Percentiles rank a stretch among this genome's conserved stretches.
These are phyloP conservation scores for Dermolepida albohirtum DNA, from an alignment of 2,888 invertebrate species.

Conservation along the genomic window DNA sequence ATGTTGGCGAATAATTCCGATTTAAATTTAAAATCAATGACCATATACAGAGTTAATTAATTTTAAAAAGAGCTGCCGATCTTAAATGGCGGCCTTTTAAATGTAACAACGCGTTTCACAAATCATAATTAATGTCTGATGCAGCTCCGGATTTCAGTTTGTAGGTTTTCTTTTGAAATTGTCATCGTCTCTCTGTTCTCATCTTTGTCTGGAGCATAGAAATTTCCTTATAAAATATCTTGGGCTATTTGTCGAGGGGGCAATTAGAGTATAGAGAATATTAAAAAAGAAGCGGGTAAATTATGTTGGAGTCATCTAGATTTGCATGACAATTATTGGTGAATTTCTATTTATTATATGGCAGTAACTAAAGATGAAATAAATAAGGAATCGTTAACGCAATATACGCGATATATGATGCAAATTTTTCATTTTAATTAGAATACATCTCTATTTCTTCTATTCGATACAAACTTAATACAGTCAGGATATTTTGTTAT, in stretches of 20 bases:
- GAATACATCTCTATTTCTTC: not conserved
- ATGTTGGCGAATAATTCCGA: slow-evolving; percentile 32
- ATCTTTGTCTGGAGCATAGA: not conserved
- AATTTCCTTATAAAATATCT: slow-evolving; percentile 26
- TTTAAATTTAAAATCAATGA: slow-evolving; percentile 40
- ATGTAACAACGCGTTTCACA: slow-evolving; percentile 31
- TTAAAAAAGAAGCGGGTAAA: slow-evolving; percentile 15
- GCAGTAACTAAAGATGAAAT: slow-evolving; percentile 33
- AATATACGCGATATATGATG: slow-evolving; percentile 2
- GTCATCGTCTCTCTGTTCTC: slow-evolving; percentile 4
- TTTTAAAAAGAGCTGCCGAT: slow-evolving; percentile 30
- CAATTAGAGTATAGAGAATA: slow-evolving; percentile 26
- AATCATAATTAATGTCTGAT: slow-evolving; percentile 36
- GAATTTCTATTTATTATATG: slow-evolving; percentile 28
- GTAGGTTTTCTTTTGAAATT: slow-evolving; percentile 21
- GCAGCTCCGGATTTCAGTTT: slow-evolving; percentile 1
- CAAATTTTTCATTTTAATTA: slow-evolving; percentile 17
- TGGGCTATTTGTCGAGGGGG: slow-evolving; percentile 20
- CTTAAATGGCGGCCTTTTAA: slow-evolving; percentile 19
- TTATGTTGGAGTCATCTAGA: slow-evolving; percentile 23
- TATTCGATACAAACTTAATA: slow-evolving; percentile 7
- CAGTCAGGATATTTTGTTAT: too few species aligned
- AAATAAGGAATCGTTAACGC: slow-evolving; percentile 25
- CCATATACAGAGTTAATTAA: slow-evolving; percentile 36
- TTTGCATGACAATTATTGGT: slow-evolving; percentile 34